Evolutionary conservation across 2,888 invertebrate genomes (phyloP).

Genomic region (Boloria selene): DNA sequence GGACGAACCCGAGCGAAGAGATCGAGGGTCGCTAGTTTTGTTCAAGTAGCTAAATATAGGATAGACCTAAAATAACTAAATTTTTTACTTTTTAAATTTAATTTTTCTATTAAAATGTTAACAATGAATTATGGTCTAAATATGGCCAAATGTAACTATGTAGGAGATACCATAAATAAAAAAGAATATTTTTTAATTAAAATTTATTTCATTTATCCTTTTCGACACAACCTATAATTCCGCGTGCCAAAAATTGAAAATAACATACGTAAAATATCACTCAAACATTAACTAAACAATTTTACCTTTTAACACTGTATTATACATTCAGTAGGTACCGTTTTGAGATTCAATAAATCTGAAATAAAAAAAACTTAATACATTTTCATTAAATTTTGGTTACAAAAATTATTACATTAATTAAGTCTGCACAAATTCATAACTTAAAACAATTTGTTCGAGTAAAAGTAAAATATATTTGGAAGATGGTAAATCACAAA

Average conservation of each 20-base stretch:
- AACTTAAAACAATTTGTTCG: not conserved
- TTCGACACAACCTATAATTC: constrained; percentile 36
- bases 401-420: not conserved
- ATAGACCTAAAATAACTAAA: too few relatives aligned
- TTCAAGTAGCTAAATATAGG: too few relatives aligned
- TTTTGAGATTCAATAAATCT: constrained; percentile 10
- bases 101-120: too few relatives aligned
- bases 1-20: too few relatives aligned
- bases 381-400: not conserved
- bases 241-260: constrained; percentile 25
- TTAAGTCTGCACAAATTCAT: not conserved
- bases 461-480: too few relatives aligned
- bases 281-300: constrained; percentile 19
- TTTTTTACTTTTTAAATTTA: too few relatives aligned
- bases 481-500: too few relatives aligned
- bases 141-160: too few relatives aligned
- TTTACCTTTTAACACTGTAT: not conserved
- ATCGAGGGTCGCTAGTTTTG: too few relatives aligned
- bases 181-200: constrained; percentile 18
- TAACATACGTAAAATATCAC: constrained; percentile 27
- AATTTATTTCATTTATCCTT: constrained; percentile 32
- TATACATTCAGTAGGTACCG: not conserved
- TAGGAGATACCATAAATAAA: not conserved
- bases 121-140: too few relatives aligned
- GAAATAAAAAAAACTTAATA: not conserved